Evolutionary conservation across 2,797 vertebrate genomes (phyloP).

Genomic region (Siniperca scherzeri): DNA sequence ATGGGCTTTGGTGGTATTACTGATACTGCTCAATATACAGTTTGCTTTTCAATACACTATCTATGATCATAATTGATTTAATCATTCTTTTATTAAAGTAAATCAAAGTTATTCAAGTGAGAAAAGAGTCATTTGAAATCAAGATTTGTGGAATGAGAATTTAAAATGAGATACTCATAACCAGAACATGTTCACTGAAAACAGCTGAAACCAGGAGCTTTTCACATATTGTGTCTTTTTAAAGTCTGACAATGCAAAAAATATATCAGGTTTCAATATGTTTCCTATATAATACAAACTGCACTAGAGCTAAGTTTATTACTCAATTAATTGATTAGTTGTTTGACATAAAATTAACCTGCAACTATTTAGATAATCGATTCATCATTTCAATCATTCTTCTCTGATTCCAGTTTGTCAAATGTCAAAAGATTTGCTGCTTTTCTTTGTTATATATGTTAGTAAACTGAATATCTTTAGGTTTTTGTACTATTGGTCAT

Average conservation of each 20-base stretch:
- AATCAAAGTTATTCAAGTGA: constrained; percentile 22
- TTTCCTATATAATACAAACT: neutral
- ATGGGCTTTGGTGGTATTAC: constrained; percentile 18
- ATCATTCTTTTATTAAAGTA: constrained; percentile 11
- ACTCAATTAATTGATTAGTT: neutral
- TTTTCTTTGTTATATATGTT: neutral
- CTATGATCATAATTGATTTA: constrained; percentile 28
- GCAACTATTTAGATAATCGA: neutral
- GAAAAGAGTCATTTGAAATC: constrained; percentile 25
- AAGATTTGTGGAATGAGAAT: neutral
- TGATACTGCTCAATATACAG: constrained; percentile 34
- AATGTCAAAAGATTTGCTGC: neutral
- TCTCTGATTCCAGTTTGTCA: neutral
- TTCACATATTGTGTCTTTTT: neutral
- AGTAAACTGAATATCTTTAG: neutral
- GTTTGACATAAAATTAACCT: neutral
- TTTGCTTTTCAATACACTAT: constrained; percentile 23
- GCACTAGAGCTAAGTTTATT: neutral
- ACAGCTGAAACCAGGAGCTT: neutral
- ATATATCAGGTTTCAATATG: neutral
- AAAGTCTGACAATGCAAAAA: neutral
- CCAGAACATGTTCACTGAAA: neutral
- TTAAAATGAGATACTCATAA: constrained; percentile 21
- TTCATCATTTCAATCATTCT: neutral
- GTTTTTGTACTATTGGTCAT: neutral